Base-by-base conservation (phyloP, 1,140 invertebrate species). In the Vollenhovia emeryi region DNA sequence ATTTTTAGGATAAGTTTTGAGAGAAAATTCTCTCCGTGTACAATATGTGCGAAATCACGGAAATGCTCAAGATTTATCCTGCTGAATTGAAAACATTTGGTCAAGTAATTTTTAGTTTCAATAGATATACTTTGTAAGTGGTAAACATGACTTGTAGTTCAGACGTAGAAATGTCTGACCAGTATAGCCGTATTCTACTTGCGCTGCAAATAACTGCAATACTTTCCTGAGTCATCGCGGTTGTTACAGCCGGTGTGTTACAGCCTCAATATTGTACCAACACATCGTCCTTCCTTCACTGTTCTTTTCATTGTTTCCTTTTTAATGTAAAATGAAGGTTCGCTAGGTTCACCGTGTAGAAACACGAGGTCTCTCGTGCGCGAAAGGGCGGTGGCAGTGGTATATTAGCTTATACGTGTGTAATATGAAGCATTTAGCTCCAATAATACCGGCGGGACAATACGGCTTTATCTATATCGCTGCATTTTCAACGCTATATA, bases 361-460 rank as follows among this genome's bases (percentile, higher is more conserved):
- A n/a, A 27, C 13, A 30, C 24, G 33, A 55, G 8, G 15, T 21
- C 21, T 45, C 52, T 57, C 13, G 5, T 33, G 1, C 15, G n/a
- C 8, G 21, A 11, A 11, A 11, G 18, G 18, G 27, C 30, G 36
- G 45, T 15, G 15, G 62, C 48, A 48, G 36, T 15, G 27, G 40
- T n/a, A 50, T 73, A 89, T 76, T 79, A 66, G 74, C 87, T 82
- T 33, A 59, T 68, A 83, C 48, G 48, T 73, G 62, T 62, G 43
- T 89, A 87, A 87, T 89, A 76, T 87, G 48, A 86, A 86, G 74
- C 73, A 57, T 86, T 86, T 80, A 71, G 40, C 59, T 71, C 43
- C 43, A 66, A 90, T 90, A 90, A 84, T 86, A 74, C 68, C 57
- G 45, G 8, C 21, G 36, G 66, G 84, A 85, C 68, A 89, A 89